Percentiles rank a stretch among this genome's conserved stretches.
Conservation (phyloP, 1,140 invertebrate genomes). For the Caenorhabditis latens region DNA sequence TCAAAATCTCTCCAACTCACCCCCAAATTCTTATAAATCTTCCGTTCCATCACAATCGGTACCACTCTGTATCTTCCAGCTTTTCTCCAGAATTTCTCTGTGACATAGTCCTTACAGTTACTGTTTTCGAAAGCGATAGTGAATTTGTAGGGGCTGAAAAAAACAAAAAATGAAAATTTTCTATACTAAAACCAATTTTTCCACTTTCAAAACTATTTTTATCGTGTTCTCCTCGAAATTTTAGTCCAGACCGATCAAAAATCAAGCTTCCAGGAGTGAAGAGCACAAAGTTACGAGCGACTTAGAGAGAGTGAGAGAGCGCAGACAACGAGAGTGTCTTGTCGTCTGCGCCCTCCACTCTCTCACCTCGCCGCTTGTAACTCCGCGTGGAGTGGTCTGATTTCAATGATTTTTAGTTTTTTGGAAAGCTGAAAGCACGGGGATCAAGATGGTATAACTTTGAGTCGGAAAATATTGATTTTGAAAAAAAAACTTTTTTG, state of each 20-base stretch:
- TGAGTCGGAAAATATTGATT: neutral
- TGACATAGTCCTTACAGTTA: constrained; percentile 94
- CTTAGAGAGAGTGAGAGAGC: too few relatives aligned
- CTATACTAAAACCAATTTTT: too few relatives aligned
- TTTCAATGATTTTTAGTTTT: constrained; percentile 79
- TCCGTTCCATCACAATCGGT: constrained; percentile 58
- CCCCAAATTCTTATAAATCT: constrained; percentile 55
- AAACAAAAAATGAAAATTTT: too few relatives aligned
- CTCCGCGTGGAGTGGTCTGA: constrained; percentile 81
- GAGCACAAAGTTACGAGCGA: too few relatives aligned
- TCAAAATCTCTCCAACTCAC: too few relatives aligned
- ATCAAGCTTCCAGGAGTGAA: too few relatives aligned
- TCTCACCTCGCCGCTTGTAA: too few relatives aligned
- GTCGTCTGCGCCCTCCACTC: too few relatives aligned
- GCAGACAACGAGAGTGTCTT: too few relatives aligned
- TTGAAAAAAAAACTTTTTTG: neutral
- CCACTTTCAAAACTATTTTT: too few relatives aligned
- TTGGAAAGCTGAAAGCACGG: too few relatives aligned
- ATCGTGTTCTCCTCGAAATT: neutral
- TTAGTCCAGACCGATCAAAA: neutral
- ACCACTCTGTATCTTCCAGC: neutral
- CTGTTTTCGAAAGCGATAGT: constrained; percentile 97
- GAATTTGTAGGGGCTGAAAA: constrained; percentile 94
- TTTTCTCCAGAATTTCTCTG: constrained; percentile 83
- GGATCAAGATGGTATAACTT: too few relatives aligned